phyloP scores from a whole-genome alignment of 2,113 vertebrate genomes.

The Micronisus gabar region DNA sequence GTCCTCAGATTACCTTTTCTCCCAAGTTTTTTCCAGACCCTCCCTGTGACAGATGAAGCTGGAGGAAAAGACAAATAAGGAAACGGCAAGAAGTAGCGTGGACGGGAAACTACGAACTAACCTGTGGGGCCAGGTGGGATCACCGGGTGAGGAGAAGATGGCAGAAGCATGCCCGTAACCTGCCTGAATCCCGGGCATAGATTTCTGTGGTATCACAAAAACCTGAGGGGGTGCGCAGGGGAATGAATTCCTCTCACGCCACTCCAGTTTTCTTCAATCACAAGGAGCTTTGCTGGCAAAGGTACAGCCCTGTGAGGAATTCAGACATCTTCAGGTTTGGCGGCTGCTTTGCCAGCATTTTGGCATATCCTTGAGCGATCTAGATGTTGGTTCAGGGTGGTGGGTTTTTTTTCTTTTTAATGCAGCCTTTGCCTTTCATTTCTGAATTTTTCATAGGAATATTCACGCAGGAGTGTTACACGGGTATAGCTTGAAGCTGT shows the following conservation, averaged over 20 bases:
- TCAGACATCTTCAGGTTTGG: neutral
- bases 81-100: neutral
- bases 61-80: neutral
- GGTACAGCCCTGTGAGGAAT: neutral
- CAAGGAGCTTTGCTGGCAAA: neutral
- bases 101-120: fast-evolving
- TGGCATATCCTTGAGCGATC: neutral
- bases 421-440: neutral
- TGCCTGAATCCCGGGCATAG: neutral
- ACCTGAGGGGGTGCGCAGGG: fast-evolving
- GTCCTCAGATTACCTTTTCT: neutral
- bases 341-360: neutral
- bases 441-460: neutral
- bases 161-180: neutral
- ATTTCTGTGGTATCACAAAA: neutral
- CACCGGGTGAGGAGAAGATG: fast-evolving
- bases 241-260: neutral
- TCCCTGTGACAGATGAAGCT: neutral
- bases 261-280: neutral
- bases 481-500: neutral
- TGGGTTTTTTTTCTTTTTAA: neutral
- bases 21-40: neutral
- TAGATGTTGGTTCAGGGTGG: neutral
- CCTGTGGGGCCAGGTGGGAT: neutral
- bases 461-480: neutral